phyloP scores from a whole-genome alignment of 2,113 vertebrate species.

The Varanus salvator region DNA sequence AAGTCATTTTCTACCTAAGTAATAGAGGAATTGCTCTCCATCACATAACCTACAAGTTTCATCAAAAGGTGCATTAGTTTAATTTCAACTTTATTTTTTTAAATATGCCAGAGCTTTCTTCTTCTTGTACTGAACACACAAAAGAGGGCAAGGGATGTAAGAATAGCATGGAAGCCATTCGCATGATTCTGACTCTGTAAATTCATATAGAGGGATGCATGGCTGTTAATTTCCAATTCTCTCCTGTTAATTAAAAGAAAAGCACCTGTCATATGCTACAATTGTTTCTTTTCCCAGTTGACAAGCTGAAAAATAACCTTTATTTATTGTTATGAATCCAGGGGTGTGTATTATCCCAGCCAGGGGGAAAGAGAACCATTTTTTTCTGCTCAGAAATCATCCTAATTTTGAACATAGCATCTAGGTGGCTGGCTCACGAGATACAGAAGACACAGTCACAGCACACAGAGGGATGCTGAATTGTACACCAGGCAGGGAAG shows the following conservation, averaged over 20 bases:
- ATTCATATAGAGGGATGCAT: not conserved
- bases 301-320: not conserved
- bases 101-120: not conserved
- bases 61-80: not conserved
- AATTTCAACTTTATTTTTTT: not conserved
- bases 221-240: constrained; percentile 18
- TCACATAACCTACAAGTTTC: not conserved
- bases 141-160: not conserved
- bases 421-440: not conserved
- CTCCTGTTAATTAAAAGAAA: not conserved
- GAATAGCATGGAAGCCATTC: not conserved
- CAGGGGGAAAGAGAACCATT: not conserved
- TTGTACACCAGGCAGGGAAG: constrained; percentile 43
- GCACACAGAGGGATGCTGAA: constrained; percentile 39
- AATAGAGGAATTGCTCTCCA: not conserved
- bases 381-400: constrained; percentile 3
- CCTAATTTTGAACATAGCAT: constrained; percentile 26
- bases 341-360: constrained; percentile 1
- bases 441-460: constrained; percentile 33
- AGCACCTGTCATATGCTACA: not conserved
- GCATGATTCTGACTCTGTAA: not conserved
- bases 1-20: not conserved
- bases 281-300: not conserved
- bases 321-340: constrained; percentile 34
- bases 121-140: not conserved